Evolutionary conservation across 2,888 invertebrate genomes (phyloP).

Genomic region (Coelinius sp.): DNA sequence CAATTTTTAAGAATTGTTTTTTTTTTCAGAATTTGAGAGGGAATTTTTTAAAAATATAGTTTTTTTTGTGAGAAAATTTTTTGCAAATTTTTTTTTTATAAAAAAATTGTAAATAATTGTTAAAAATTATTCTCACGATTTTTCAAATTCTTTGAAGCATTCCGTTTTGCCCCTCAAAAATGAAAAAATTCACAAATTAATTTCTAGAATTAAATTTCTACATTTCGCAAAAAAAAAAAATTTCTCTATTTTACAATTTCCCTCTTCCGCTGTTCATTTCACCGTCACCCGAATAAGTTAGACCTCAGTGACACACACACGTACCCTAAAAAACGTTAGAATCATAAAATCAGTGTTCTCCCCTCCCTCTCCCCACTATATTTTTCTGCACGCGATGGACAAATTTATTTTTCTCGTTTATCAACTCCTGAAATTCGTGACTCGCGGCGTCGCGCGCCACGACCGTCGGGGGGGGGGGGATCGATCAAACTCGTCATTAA

Average conservation of each 20-base stretch:
- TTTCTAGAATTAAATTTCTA: too few species aligned
- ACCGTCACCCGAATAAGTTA: background rate
- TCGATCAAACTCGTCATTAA: slow-evolving; percentile 41
- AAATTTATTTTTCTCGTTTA: slow-evolving; percentile 40
- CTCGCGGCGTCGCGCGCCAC: slow-evolving; percentile 33
- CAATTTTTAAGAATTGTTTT: too few species aligned
- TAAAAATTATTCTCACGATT: too few species aligned
- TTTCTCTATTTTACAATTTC: background rate
- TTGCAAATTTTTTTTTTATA: too few species aligned
- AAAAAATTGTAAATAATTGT: too few species aligned
- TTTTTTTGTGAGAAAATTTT: too few species aligned
- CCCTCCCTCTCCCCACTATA: slow-evolving; percentile 6
- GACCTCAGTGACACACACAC: slow-evolving; percentile 1
- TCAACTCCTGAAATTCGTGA: slow-evolving; percentile 25
- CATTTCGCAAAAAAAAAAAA: slow-evolving; percentile 8
- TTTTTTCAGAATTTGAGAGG: too few species aligned
- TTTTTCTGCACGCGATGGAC: slow-evolving; percentile 39
- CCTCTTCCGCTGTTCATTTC: background rate
- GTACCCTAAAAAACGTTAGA: slow-evolving; percentile 12
- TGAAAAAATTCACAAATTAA: too few species aligned
- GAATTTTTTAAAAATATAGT: too few species aligned
- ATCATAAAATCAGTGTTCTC: slow-evolving; percentile 36
- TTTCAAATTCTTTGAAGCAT: too few species aligned
- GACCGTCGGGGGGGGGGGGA: slow-evolving; percentile 38
- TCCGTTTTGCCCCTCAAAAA: too few species aligned